These are phyloP conservation scores for Caenorhabditis brenneri DNA, from an alignment of 1,140 invertebrate genomes.

Conservation along the genomic window DNA sequence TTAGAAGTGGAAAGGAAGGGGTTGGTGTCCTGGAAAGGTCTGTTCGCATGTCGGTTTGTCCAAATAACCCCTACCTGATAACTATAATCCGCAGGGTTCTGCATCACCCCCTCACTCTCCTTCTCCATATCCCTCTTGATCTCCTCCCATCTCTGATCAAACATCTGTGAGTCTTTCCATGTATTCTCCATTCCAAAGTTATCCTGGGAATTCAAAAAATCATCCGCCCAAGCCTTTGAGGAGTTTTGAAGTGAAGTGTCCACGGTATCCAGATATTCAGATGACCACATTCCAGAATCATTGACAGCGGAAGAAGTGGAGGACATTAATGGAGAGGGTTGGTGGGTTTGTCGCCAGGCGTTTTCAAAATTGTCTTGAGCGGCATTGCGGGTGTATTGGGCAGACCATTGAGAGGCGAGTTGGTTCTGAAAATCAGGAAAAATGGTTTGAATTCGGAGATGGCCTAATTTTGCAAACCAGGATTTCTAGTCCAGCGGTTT, in stretches of 20 bases:
- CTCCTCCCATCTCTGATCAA: not conserved
- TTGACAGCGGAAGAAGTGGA: not conserved
- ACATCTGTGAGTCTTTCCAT: constrained; percentile 6
- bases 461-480: too few species aligned
- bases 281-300: constrained; percentile 49
- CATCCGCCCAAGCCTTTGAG: not conserved
- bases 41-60: not conserved
- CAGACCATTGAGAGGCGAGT: constrained; percentile 43
- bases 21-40: constrained; percentile 46
- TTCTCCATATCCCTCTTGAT: constrained; percentile 39
- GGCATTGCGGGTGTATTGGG: not conserved
- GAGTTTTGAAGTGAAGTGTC: not conserved
- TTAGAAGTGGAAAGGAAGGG: constrained; percentile 36
- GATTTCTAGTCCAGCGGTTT: too few species aligned
- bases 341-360: constrained; percentile 31
- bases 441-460: too few species aligned
- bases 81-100: not conserved
- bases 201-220: not conserved
- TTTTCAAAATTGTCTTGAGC: not conserved
- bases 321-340: not conserved
- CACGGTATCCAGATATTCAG: constrained; percentile 47
- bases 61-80: not conserved
- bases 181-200: constrained; percentile 7
- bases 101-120: not conserved
- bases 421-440: constrained; percentile 19